Base-by-base conservation (phyloP, 2,888 invertebrate species). In the Schizotus pectinicornis region DNA sequence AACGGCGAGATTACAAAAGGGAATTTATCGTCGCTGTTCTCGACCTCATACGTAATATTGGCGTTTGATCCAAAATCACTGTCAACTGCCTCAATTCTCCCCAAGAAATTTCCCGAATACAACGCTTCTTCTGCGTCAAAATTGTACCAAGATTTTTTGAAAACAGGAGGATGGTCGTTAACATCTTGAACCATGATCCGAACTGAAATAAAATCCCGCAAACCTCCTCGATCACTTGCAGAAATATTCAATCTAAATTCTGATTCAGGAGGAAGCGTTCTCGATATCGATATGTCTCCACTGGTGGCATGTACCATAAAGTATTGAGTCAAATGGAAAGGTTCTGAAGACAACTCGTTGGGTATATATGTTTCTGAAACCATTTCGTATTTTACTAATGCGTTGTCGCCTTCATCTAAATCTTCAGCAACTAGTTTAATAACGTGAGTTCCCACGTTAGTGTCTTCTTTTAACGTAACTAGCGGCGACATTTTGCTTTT, bases 131-230 rank as follows among this genome's bases (percentile, higher is more conserved):
- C 85, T 0, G 92, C 85, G 69, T 92, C 89, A 65, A 94, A 94
- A 47, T 85, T 89, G 73, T 94, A 94, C 87, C 88, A 91, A 0
- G 91, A 86, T 66, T 91, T 90, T 65, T 88, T 88, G 64, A 94
- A 94, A 62, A 88, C 86, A 0, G 94, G 94, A 3, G 89, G 86
- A 74, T 94, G 92, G 68, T 94, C 90, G 75, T 94, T 94, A 0
- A 94, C 86, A 71, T 92, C 92, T 69, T 86, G 85, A 0, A 94
- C 85, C 45, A 85, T 85, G n/a, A 94, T 83, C 65, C 88, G 83
- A 2, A 94, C 77, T 5, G 86, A 85, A 1, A 91, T 84, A 48
- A 84, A 83, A 65, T 92, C 92, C 64, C 84, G 85, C 1, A 93
- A 77, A 1, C 89, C 90, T 3, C 90, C 92, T 0, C 86, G 85